Evolutionary conservation across 2,113 vertebrate species (phyloP), one percentile per base, ranked within the genome.

Genomic region (Brachionichthys hirsutus): DNA sequence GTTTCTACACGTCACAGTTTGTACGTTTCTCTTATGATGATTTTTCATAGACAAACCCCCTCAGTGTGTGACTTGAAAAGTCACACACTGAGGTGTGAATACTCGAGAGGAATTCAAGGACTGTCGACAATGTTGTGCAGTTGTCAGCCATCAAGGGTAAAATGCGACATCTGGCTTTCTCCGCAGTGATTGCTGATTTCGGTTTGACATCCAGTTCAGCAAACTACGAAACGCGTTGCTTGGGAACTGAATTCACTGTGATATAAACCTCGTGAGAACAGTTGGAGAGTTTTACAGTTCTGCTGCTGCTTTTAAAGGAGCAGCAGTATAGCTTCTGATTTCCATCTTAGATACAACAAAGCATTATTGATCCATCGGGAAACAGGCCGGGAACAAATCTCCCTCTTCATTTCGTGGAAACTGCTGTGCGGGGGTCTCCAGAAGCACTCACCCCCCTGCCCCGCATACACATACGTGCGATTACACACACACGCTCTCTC

Each of bases 341-440:
- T 81, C 65, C 15, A 38, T 75, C 58, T 64, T 74, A 82, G 66
- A 73, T 44, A 20, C 61, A 66, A 78, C 73, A 84, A 87, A 87
- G 69, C 57, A 15, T 54, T 75, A 84, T 87, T 59, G 82, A 87
- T 87, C 72, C 69, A 55, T n/a, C 2, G 67, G 77, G 70, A 73
- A 75, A 44, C 35, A 9, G 67, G 40, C 51, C 2, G 52, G 41
- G 51, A 74, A 77, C 71, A 80, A 82, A 75, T 69, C 53, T 48
- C 69, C 54, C 38, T 69, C 57, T 58, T 74, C 65, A 44, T 49
- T 61, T 54, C 19, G 17, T 44, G 43, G 46, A 58, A 64, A 45
- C 59, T 66, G 51, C 18, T 47, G 35, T 45, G 60, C 43, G 43
- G 64, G 34, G 67, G 47, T 66, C 62, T 71, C 14, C 15, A 20